Conservation (phyloP, 2,797 vertebrate genomes). For the Helicolenus hilgendorfi region DNA sequence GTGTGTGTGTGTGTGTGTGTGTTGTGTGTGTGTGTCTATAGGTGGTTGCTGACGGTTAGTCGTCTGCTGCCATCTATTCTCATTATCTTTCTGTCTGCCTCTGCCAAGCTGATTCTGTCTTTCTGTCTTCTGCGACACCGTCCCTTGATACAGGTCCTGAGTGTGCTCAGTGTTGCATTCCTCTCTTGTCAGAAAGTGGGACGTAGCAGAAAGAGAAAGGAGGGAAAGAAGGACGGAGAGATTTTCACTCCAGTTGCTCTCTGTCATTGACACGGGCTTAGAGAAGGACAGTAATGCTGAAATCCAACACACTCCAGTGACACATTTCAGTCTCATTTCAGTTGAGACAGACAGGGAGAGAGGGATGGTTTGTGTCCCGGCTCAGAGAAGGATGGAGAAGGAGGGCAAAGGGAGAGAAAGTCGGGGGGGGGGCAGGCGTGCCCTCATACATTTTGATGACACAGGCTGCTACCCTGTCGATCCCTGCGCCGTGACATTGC, state of each 20-base stretch:
- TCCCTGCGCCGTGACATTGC: slow-evolving; percentile 58
- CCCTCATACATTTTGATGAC: slow-evolving; percentile 69
- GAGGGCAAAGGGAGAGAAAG: not conserved
- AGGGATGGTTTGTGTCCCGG: not conserved
- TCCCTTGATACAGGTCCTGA: slow-evolving; percentile 63
- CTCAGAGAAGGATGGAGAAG: not conserved
- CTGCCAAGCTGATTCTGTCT: slow-evolving; percentile 54
- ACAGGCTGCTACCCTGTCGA: slow-evolving; percentile 36
- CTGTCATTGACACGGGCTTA: slow-evolving; percentile 24
- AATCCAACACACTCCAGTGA: slow-evolving; percentile 30
- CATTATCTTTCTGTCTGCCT: slow-evolving; percentile 74
- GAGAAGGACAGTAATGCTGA: slow-evolving; percentile 12
- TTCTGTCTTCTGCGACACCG: slow-evolving; percentile 48
- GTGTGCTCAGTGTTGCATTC: slow-evolving; percentile 69
- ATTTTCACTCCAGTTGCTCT: slow-evolving; percentile 36
- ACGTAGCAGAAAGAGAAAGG: slow-evolving; percentile 38
- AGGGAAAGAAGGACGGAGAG: not conserved
- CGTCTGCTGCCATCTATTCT: slow-evolving; percentile 74
- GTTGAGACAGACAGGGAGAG: not conserved
- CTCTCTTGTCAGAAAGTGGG: slow-evolving; percentile 68
- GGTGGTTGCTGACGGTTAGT: slow-evolving; percentile 56
- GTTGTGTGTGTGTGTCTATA: slow-evolving; percentile 18
- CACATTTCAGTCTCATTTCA: slow-evolving; percentile 43
- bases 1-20: not conserved
- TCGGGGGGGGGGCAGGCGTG: slow-evolving; percentile 4